Conservation (phyloP, 2,888 invertebrate genomes). For the Volucella inflata region DNA sequence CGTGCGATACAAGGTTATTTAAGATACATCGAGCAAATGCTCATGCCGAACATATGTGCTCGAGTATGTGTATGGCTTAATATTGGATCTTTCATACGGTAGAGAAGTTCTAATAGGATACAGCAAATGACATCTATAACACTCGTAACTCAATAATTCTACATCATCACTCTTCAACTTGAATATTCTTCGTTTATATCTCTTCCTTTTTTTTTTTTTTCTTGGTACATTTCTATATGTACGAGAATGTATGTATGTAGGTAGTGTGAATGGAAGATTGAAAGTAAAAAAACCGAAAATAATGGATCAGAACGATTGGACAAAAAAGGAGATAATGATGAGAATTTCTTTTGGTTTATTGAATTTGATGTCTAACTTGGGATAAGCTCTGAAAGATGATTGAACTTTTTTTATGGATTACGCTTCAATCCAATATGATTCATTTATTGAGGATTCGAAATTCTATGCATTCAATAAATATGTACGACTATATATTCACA, state of each 20-base stretch:
- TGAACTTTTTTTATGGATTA: too few species aligned
- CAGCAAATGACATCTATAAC: slow-evolving; percentile 17
- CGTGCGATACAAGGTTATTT: slow-evolving; percentile 25
- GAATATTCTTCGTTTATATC: background rate
- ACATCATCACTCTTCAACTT: slow-evolving; percentile 31
- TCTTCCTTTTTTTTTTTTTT: too few species aligned
- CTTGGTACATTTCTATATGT: too few species aligned
- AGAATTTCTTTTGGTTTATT: slow-evolving; percentile 1
- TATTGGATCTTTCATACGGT: background rate
- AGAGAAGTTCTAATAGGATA: background rate
- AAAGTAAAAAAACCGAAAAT: background rate
- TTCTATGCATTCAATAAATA: too few species aligned
- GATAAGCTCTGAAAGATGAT: too few species aligned
- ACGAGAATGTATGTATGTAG: background rate
- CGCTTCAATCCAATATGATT: too few species aligned
- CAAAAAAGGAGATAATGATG: slow-evolving; percentile 11
- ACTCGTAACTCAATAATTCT: slow-evolving; percentile 42
- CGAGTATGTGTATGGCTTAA: background rate
- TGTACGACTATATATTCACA: too few species aligned
- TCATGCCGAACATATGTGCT: background rate
- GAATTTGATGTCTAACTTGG: background rate
- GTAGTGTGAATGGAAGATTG: background rate
- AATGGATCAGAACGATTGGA: slow-evolving; percentile 5
- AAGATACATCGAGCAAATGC: slow-evolving; percentile 16
- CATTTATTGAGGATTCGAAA: too few species aligned